A percentile compares a stretch with the other conserved stretches of the same genome.
phyloP scores from a whole-genome alignment of 2,113 vertebrate genomes.

The Gallinago undulata region DNA sequence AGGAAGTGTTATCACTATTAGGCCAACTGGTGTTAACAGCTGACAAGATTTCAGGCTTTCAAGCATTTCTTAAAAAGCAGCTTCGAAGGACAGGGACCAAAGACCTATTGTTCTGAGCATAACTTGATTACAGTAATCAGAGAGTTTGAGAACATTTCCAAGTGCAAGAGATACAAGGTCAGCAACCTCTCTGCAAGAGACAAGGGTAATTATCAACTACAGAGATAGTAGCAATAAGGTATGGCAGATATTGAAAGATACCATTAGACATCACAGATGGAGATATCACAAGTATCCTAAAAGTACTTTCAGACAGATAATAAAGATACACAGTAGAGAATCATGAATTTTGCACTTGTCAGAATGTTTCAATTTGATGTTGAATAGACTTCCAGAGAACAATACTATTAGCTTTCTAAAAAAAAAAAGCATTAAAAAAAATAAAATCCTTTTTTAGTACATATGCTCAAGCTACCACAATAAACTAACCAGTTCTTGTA shows the following conservation, averaged over 20 bases:
- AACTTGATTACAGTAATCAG: background rate
- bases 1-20: background rate
- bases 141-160: background rate
- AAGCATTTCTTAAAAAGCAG: background rate
- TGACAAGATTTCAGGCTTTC: background rate
- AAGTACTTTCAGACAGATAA: background rate
- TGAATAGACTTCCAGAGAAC: background rate
- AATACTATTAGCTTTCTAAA: background rate
- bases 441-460: background rate
- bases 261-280: background rate
- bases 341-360: background rate
- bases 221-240: background rate
- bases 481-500: background rate
- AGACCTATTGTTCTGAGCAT: background rate
- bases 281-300: background rate
- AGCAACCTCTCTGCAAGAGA: background rate
- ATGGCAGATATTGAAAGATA: background rate
- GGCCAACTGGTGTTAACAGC: background rate
- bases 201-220: background rate
- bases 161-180: background rate
- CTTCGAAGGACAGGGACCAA: background rate
- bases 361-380: background rate
- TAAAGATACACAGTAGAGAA: background rate
- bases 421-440: background rate
- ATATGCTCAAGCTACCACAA: background rate